Percentiles rank a stretch among this genome's conserved stretches.
phyloP scores from a whole-genome alignment of 2,888 invertebrate genomes.

The Lasioglossum lativentre region DNA sequence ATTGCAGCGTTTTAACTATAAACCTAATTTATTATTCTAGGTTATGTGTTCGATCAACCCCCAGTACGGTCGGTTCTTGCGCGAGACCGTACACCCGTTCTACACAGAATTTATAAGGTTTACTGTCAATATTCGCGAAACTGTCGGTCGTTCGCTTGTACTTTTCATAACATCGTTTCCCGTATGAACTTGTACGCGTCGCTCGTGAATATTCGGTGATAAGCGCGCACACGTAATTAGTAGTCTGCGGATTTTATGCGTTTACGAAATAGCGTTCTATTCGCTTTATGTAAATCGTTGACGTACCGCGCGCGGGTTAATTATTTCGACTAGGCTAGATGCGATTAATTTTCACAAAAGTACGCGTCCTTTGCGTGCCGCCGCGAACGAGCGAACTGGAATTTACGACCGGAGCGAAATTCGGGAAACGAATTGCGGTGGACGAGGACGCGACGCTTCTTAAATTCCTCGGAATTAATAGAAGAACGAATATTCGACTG shows the following conservation, averaged over 20 bases:
- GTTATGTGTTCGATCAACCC: not conserved
- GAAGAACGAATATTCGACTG: not conserved
- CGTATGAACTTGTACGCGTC: not conserved
- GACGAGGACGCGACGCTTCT: not conserved
- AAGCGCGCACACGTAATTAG: not conserved
- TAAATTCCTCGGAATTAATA: not conserved
- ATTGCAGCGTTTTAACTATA: not conserved
- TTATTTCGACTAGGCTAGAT: not conserved
- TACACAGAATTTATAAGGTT: not conserved
- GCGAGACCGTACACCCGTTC: not conserved
- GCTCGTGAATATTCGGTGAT: not conserved
- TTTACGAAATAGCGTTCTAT: not conserved
- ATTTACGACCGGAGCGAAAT: not conserved
- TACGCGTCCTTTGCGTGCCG: not conserved
- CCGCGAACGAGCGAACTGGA: not conserved
- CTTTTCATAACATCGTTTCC: not conserved
- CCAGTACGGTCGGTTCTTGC: not conserved
- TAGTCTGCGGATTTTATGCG: not conserved
- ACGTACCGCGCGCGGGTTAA: not conserved
- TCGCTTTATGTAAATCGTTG: not conserved
- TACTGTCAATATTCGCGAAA: not conserved
- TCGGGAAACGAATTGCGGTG: not conserved
- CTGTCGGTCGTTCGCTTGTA: not conserved
- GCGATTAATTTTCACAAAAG: not conserved
- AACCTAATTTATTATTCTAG: not conserved